A percentile compares a stretch with the other conserved stretches of the same genome.
Conservation (phyloP, 1,140 invertebrate genomes). For the Bombus pyrosoma region DNA sequence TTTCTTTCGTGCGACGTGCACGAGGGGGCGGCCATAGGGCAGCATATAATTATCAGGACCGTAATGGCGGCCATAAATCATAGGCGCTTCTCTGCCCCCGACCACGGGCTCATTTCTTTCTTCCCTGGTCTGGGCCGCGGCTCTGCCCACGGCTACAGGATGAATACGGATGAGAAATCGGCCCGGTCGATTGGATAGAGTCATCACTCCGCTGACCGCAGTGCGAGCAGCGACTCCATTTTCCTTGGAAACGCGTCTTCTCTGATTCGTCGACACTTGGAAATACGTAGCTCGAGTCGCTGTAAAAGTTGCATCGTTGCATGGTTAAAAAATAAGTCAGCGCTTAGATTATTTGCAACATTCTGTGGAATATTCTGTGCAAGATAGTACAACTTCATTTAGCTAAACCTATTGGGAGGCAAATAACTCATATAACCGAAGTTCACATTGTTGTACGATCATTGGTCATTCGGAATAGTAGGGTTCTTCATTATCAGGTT, state of each 20-base stretch:
- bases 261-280: background rate
- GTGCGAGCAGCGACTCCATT: conserved; percentile 57
- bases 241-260: conserved; percentile 50
- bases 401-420: too few species aligned
- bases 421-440: too few species aligned
- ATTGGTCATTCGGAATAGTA: too few species aligned
- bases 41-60: conserved; percentile 82
- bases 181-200: conserved; percentile 81
- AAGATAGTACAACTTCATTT: too few species aligned
- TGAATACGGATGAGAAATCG: conserved; percentile 80
- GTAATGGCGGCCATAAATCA: conserved; percentile 82
- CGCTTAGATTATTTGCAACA: too few species aligned
- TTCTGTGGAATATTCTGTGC: too few species aligned
- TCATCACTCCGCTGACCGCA: conserved; percentile 73
- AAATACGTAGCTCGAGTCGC: background rate
- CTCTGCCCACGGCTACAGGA: conserved; percentile 75
- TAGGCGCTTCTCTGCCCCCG: conserved; percentile 81
- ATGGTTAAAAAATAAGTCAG: background rate
- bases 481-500: too few species aligned
- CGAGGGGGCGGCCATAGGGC: conserved; percentile 77
- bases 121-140: conserved; percentile 64
- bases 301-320: background rate
- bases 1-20: conserved; percentile 63
- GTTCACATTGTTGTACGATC: too few species aligned
- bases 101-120: conserved; percentile 65